Evolutionary conservation across 2,113 vertebrate genomes (phyloP).

Genomic region (Psilopogon haemacephalus): DNA sequence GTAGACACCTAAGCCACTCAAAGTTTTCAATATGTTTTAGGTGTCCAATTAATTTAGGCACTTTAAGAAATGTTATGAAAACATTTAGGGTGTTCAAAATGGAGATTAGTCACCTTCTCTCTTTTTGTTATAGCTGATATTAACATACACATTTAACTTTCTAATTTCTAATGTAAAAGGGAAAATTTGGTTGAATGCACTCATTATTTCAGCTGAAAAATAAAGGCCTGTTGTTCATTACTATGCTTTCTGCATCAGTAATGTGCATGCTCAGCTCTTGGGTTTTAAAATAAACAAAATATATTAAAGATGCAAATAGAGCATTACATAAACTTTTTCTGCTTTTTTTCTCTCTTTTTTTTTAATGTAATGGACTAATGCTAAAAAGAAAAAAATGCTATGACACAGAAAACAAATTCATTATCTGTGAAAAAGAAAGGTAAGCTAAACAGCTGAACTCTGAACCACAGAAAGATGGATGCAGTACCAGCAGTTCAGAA

Average conservation of each 20-base stretch:
- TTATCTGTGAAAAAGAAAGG: not conserved
- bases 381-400: not conserved
- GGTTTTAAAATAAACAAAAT: conserved; percentile 49
- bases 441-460: not conserved
- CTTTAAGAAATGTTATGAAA: not conserved
- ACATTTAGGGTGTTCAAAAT: not conserved
- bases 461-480: not conserved
- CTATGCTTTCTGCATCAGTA: conserved; percentile 19
- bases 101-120: not conserved
- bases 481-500: not conserved
- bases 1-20: not conserved
- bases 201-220: conserved; percentile 29
- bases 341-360: not conserved
- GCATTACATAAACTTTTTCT: not conserved
- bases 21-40: not conserved
- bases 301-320: conserved; percentile 39
- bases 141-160: conserved; percentile 37
- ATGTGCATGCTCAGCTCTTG: conserved; percentile 12
- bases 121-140: not conserved
- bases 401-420: not conserved
- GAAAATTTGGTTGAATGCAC: conserved; percentile 28
- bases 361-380: not conserved
- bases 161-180: conserved; percentile 44
- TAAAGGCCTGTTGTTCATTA: conserved; percentile 6
- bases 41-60: not conserved